phyloP scores from a whole-genome alignment of 2,113 vertebrate species.

The Crotalus horridus region DNA sequence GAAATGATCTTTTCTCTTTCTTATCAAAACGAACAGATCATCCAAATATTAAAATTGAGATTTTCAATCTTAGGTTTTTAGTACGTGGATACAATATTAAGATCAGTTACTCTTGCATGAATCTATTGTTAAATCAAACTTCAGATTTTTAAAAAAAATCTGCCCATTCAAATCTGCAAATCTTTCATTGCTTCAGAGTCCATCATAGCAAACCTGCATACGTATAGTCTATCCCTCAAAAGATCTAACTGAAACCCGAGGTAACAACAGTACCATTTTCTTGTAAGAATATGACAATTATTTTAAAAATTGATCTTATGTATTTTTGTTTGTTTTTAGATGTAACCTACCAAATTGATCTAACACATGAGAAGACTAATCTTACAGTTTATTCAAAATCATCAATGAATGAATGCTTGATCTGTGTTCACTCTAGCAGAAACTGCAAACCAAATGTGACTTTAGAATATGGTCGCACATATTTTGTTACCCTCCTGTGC shows the following conservation, averaged over 20 bases:
- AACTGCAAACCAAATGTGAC: constrained; percentile 67
- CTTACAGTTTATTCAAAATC: constrained; percentile 72
- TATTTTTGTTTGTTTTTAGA: constrained; percentile 51
- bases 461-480: constrained; percentile 64
- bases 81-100: not conserved
- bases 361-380: constrained; percentile 66
- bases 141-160: not conserved
- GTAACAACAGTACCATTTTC: rapidly evolving
- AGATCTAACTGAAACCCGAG: not conserved
- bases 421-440: constrained; percentile 71
- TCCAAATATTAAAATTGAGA: not conserved
- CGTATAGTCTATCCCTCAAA: not conserved
- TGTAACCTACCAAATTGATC: constrained; percentile 70
- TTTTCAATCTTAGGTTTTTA: not conserved
- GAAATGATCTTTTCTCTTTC: not conserved
- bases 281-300: not conserved
- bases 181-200: not conserved
- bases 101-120: not conserved
- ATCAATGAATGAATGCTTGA: constrained; percentile 70
- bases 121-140: not conserved
- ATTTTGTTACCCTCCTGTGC: constrained; percentile 83
- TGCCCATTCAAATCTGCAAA: not conserved
- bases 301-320: not conserved
- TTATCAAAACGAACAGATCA: not conserved
- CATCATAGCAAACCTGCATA: not conserved